Evolutionary conservation across 1,140 invertebrate species (phyloP).

Genomic region (Eriocheir sinensis): DNA sequence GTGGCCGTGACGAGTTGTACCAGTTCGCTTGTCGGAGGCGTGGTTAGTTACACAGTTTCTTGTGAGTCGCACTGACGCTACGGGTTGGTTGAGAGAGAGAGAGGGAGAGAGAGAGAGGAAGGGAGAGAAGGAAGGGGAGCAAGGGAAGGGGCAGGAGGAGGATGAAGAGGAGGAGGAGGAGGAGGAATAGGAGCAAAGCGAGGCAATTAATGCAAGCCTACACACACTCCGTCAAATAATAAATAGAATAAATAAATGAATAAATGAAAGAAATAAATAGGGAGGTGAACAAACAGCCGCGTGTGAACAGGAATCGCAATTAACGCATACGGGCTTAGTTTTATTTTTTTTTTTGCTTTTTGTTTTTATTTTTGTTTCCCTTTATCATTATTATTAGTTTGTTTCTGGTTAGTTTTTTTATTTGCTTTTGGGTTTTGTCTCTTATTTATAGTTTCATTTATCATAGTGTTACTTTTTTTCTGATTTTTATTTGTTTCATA

Average conservation of each 20-base stretch:
- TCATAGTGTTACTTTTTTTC: too few relatives aligned
- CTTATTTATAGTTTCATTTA: too few relatives aligned
- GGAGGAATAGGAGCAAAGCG: neutral
- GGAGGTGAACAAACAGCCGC: neutral
- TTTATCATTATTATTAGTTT: too few relatives aligned
- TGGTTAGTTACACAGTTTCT: too few relatives aligned
- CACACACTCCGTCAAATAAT: conserved; percentile 11
- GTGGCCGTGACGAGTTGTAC: too few relatives aligned
- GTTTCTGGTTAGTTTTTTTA: too few relatives aligned
- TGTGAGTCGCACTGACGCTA: too few relatives aligned
- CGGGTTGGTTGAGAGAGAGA: neutral
- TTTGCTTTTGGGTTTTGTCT: too few relatives aligned
- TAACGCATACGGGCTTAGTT: conserved; percentile 3
- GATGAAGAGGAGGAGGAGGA: neutral
- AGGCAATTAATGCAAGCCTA: neutral
- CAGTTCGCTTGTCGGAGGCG: too few relatives aligned
- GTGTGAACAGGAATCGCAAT: conserved; percentile 18
- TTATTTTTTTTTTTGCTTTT: neutral
- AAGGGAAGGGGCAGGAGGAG: neutral
- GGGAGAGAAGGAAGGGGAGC: neutral
- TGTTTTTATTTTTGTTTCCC: neutral
- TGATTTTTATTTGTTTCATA: too few relatives aligned
- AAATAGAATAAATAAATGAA: conserved; percentile 27
- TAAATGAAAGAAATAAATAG: conserved; percentile 10
- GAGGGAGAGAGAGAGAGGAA: neutral